These are phyloP conservation scores for Diabrotica balteata DNA, from an alignment of 2,888 invertebrate species.

Conservation along the genomic window DNA sequence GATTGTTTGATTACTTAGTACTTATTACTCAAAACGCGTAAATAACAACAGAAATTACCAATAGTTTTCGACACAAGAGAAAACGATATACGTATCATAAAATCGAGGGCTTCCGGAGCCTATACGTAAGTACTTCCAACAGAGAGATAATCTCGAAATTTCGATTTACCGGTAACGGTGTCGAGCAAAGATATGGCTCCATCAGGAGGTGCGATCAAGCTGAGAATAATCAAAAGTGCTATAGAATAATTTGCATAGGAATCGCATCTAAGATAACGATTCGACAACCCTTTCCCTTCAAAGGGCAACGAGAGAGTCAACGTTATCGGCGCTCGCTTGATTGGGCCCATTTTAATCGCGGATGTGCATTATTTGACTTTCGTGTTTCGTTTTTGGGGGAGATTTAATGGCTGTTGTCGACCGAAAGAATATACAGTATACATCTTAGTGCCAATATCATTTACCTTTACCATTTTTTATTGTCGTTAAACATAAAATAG, in stretches of 20 bases:
- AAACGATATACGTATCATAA: too few species aligned
- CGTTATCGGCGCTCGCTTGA: constrained; percentile 44
- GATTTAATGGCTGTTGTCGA: neutral
- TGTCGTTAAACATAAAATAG: too few species aligned
- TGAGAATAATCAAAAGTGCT: constrained; percentile 50
- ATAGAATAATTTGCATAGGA: constrained; percentile 50
- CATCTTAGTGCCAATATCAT: too few species aligned
- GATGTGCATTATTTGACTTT: constrained; percentile 20
- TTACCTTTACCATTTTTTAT: too few species aligned
- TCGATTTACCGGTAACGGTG: constrained; percentile 37
- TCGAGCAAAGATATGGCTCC: constrained; percentile 32
- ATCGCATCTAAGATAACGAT: constrained; percentile 51
- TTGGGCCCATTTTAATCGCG: constrained; percentile 44
- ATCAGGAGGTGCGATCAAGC: constrained; percentile 37
- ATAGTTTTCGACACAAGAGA: too few species aligned
- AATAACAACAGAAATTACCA: too few species aligned
- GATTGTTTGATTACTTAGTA: too few species aligned
- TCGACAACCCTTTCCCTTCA: constrained; percentile 45
- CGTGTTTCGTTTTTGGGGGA: constrained; percentile 8
- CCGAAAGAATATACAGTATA: too few species aligned
- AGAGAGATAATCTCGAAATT: constrained; percentile 27
- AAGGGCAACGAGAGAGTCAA: constrained; percentile 1
- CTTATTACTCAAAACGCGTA: too few species aligned
- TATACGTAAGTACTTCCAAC: neutral
- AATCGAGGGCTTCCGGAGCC: too few species aligned